Conservation (phyloP, 2,797 vertebrate genomes). For the Lacerta bilineata region DNA sequence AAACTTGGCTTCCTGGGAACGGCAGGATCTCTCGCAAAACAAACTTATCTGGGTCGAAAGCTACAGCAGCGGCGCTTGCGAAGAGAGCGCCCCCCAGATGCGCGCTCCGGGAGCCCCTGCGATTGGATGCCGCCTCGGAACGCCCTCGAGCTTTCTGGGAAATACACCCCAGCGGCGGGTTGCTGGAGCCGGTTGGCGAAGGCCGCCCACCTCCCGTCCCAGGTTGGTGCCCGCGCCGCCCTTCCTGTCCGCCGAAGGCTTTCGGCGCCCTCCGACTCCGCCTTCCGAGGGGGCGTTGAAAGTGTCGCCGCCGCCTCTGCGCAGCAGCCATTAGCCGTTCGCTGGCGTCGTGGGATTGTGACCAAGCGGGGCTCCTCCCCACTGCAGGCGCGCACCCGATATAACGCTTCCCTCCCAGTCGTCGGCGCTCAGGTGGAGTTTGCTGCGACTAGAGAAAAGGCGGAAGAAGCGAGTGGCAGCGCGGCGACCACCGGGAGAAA, state of each 20-base stretch:
- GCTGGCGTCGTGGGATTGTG: neutral
- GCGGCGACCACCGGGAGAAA: neutral
- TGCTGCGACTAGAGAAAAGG: neutral
- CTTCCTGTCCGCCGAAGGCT: fast-evolving
- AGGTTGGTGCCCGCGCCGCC: neutral
- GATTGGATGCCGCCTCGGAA: neutral
- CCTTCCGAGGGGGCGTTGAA: neutral
- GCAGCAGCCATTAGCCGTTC: neutral
- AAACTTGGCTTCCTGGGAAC: neutral
- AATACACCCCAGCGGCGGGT: neutral
- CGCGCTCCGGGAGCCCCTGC: neutral
- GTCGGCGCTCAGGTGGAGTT: neutral
- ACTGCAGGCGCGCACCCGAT: neutral
- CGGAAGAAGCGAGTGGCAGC: neutral
- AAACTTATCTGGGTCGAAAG: neutral
- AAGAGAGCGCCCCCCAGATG: neutral
- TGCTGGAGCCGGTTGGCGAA: neutral
- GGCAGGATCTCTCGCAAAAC: neutral
- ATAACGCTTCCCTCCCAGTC: neutral
- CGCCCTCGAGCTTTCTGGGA: neutral
- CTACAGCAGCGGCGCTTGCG: neutral
- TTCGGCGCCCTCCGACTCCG: neutral
- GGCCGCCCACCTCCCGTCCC: neutral
- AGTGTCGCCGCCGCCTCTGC: neutral
- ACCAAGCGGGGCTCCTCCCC: neutral